A percentile compares a stretch with the other conserved stretches of the same genome.
These are phyloP conservation scores for Phaenicophaeus curvirostris DNA, from an alignment of 2,797 vertebrate species.

Conservation along the genomic window DNA sequence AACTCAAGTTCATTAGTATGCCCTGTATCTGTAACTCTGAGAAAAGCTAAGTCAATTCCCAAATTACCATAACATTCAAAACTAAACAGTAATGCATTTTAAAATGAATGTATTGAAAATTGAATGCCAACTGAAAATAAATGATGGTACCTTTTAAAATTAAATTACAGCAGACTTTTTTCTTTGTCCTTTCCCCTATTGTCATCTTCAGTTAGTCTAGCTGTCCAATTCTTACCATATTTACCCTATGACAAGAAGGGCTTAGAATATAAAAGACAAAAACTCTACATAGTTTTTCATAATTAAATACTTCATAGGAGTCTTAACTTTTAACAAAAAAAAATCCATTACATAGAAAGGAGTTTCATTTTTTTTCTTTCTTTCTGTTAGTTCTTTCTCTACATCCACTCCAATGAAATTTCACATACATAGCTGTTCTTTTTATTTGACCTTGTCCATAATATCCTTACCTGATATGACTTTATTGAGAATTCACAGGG, in stretches of 20 bases:
- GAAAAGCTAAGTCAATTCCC: constrained; percentile 80
- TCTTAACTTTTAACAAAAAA: background rate
- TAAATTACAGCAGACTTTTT: constrained; percentile 74
- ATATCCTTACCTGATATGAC: background rate
- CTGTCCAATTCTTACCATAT: constrained; percentile 63
- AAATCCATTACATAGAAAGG: background rate
- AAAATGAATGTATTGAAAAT: constrained; percentile 81
- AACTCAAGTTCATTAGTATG: constrained; percentile 76
- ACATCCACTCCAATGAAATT: background rate
- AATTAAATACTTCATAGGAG: constrained; percentile 29
- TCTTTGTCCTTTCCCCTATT: constrained; percentile 60
- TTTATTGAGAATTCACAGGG: background rate
- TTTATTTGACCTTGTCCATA: background rate
- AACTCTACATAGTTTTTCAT: constrained; percentile 12
- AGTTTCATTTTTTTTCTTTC: background rate
- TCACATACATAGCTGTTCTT: background rate
- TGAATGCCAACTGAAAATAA: constrained; percentile 82
- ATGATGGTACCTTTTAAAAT: constrained; percentile 77
- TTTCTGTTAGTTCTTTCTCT: background rate
- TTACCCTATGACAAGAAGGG: constrained; percentile 52
- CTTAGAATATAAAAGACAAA: constrained; percentile 57
- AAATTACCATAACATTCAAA: constrained; percentile 81
- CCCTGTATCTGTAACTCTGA: constrained; percentile 72
- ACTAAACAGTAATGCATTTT: constrained; percentile 83
- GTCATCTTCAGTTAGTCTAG: constrained; percentile 71